Conservation (phyloP, 2,113 vertebrate species). For the Herpailurus yagouaroundi region DNA sequence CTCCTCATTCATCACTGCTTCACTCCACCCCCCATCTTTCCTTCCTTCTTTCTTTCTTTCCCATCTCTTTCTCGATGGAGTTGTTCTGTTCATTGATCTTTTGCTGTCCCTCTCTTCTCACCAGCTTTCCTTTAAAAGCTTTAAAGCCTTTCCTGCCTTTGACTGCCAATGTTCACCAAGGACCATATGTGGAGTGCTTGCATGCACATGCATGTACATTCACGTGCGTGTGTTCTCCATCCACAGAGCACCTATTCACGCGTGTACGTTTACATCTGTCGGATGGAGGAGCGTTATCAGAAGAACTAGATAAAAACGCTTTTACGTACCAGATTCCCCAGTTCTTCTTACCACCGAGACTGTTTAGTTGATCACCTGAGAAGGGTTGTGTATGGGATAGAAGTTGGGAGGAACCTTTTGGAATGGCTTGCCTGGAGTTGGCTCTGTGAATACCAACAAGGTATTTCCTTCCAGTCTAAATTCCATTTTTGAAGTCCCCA, state of each 20-base stretch:
- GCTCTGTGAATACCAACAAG: background rate
- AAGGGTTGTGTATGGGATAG: background rate
- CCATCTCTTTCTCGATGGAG: background rate
- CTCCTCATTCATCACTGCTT: constrained; percentile 20
- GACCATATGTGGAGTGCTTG: background rate
- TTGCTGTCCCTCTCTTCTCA: background rate
- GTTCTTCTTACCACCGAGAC: background rate
- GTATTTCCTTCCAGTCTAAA: background rate
- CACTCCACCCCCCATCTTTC: background rate
- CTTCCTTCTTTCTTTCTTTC: background rate
- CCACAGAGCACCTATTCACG: background rate
- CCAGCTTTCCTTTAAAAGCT: background rate
- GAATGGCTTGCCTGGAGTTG: background rate
- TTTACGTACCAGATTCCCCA: background rate
- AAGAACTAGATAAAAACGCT: background rate
- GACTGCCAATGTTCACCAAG: background rate
- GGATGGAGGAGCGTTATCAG: background rate
- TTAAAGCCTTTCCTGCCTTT: background rate
- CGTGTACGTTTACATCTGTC: background rate
- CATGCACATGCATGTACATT: too few species aligned
- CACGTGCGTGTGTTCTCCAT: background rate
- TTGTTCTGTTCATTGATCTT: constrained; percentile 46
- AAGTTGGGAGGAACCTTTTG: background rate
- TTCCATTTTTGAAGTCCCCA: background rate
- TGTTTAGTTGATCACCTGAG: background rate